Base-by-base conservation (phyloP, 2,888 invertebrate species). In the Steinernema scapterisci region DNA sequence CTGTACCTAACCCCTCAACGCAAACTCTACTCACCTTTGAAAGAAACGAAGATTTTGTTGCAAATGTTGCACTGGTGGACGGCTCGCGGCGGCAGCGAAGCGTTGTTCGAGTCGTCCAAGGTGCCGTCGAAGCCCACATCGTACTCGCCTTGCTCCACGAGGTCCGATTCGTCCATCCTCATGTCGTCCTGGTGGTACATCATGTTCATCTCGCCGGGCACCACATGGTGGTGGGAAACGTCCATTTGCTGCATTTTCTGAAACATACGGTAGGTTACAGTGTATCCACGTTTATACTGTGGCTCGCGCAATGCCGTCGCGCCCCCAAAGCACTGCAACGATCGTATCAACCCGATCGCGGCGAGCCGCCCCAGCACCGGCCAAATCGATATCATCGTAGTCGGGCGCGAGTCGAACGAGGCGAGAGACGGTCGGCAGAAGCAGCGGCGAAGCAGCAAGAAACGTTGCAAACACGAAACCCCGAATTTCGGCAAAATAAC, bases 11-110 rank as follows among this genome's bases (percentile, higher is more conserved):
- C 31, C 63, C 23, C 63, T 63, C 31, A 63, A 76, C 9, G 38
- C 9, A 16, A 75, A 48, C 16, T 72, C 71, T 44, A 73, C 63
- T 44, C 21, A 86, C 87, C 87, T 84, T 87, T 87, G 74, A 83
- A 84, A 0, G 87, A 86, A 21, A 87, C 86, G 77, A 87, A 87
- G 11, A 87, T 85, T 74, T 87, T 87, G 76, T 86, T 84, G 76
- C 87, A 87, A 7, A 83, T 80, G 54, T 82, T 82, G 73, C 87
- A 87, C 73, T 87, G 87, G 73, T 87, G 87, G 11, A 86, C 85
- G 9, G 84, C 83, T 48, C 83, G 70, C 0, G 83, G 79, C 5
- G 79, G 25, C 25, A 63, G 23, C 31, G 27, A 38, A 1, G 63
- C 27, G 63, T 63, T 63, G 27, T 27, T 13, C 11, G 27, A 31